These are phyloP conservation scores for Phortica variegata DNA, from an alignment of 1,140 invertebrate species.

Conservation along the genomic window DNA sequence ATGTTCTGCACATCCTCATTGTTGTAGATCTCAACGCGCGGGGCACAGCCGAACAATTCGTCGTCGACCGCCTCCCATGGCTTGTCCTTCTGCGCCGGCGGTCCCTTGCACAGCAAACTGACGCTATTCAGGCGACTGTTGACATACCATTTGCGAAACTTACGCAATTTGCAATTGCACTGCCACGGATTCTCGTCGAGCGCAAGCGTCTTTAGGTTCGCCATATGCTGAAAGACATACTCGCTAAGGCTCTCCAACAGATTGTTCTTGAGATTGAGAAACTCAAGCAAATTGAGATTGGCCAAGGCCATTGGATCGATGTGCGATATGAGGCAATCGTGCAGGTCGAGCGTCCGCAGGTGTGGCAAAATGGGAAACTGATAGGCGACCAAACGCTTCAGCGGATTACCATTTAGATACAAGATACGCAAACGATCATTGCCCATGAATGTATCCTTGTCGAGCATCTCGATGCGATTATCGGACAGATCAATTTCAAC, in stretches of 20 bases:
- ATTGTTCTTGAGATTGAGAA: conserved; percentile 71
- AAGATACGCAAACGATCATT: conserved; percentile 72
- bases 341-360: conserved; percentile 71
- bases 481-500: conserved; percentile 82
- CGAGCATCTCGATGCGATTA: conserved; percentile 68
- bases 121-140: conserved; percentile 67
- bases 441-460: conserved; percentile 72
- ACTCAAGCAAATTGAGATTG: conserved; percentile 68
- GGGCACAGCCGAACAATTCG: conserved; percentile 73
- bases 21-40: conserved; percentile 63
- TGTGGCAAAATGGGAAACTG: conserved; percentile 74
- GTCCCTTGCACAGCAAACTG: conserved; percentile 66
- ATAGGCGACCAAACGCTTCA: conserved; percentile 63
- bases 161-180: conserved; percentile 82
- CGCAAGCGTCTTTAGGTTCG: conserved; percentile 72
- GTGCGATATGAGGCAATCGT: conserved; percentile 71
- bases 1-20: conserved; percentile 66
- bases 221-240: conserved; percentile 66
- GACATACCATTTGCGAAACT: conserved; percentile 79
- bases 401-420: conserved; percentile 70
- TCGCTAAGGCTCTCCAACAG: conserved; percentile 66
- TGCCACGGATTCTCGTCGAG: conserved; percentile 86
- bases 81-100: conserved; percentile 62
- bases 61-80: conserved; percentile 69
- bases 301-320: conserved; percentile 73